phyloP scores from a whole-genome alignment of 2,113 vertebrate species.

The Eptesicus fuscus region DNA sequence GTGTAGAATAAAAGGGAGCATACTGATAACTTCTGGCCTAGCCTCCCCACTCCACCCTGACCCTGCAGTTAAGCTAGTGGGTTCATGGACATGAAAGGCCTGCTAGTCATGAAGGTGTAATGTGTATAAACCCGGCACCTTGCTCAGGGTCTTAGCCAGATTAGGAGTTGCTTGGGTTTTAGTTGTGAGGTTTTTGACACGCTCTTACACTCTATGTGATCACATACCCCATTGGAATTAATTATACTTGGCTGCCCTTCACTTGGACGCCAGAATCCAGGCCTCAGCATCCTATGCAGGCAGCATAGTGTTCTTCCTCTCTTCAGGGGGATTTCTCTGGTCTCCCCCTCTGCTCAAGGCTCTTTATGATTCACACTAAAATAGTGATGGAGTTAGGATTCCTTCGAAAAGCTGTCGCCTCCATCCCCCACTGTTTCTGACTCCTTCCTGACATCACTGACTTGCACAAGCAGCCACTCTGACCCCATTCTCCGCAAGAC shows the following conservation, averaged over 20 bases:
- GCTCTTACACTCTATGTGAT: not conserved
- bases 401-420: not conserved
- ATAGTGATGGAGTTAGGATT: not conserved
- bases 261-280: not conserved
- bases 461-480: not conserved
- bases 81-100: not conserved
- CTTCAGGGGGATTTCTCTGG: not conserved
- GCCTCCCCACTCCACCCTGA: too few relatives aligned
- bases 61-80: not conserved
- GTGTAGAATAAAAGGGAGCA: not conserved
- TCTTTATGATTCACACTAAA: not conserved
- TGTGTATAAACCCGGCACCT: accelerated
- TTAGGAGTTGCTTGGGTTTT: not conserved
- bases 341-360: not conserved
- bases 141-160: not conserved
- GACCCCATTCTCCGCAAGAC: not conserved
- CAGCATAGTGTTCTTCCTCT: not conserved
- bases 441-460: not conserved
- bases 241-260: not conserved
- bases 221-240: not conserved
- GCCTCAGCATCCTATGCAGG: not conserved
- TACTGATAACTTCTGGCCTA: not conserved
- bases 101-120: not conserved
- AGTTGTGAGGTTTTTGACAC: not conserved
- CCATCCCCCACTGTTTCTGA: not conserved